phyloP scores from a whole-genome alignment of 2,888 invertebrate species.

The Eupithecia centaureata region DNA sequence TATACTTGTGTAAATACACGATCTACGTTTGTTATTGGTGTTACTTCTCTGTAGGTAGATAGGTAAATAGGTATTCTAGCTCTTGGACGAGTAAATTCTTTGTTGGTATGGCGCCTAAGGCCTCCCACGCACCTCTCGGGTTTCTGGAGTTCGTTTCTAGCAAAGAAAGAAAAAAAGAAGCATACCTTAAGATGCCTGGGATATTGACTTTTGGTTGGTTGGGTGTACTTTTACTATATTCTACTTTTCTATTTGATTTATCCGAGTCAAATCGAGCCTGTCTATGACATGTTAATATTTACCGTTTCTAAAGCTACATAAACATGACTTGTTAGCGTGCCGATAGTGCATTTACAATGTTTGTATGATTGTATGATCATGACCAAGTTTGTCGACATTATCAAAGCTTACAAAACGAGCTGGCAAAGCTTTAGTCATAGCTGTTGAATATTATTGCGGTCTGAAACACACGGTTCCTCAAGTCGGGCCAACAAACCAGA shows the following conservation, averaged over 20 bases:
- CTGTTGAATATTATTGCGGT: slow-evolving; percentile 25
- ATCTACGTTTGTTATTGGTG: background rate
- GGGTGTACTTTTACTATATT: background rate
- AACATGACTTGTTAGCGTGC: slow-evolving; percentile 7
- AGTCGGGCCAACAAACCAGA: background rate
- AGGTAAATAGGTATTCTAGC: slow-evolving; percentile 38
- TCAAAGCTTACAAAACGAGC: slow-evolving; percentile 26
- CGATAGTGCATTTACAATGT: slow-evolving; percentile 16
- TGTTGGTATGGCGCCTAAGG: slow-evolving; percentile 35
- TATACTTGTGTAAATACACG: background rate
- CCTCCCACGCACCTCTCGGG: slow-evolving; percentile 30
- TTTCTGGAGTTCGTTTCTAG: background rate
- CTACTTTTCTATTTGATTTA: background rate
- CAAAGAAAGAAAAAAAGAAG: too few relatives aligned
- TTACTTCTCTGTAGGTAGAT: too few relatives aligned
- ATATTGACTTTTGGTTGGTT: background rate
- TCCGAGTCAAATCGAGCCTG: background rate
- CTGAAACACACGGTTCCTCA: background rate
- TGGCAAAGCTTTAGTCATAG: slow-evolving; percentile 34
- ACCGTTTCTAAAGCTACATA: slow-evolving; percentile 5
- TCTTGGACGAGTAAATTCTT: background rate
- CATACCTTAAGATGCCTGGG: background rate
- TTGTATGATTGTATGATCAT: slow-evolving; percentile 20
- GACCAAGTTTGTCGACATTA: slow-evolving; percentile 21
- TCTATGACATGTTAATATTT: slow-evolving; percentile 7